Evolutionary conservation across 2,888 invertebrate species (phyloP).

Genomic region (Ophion ventricosus): DNA sequence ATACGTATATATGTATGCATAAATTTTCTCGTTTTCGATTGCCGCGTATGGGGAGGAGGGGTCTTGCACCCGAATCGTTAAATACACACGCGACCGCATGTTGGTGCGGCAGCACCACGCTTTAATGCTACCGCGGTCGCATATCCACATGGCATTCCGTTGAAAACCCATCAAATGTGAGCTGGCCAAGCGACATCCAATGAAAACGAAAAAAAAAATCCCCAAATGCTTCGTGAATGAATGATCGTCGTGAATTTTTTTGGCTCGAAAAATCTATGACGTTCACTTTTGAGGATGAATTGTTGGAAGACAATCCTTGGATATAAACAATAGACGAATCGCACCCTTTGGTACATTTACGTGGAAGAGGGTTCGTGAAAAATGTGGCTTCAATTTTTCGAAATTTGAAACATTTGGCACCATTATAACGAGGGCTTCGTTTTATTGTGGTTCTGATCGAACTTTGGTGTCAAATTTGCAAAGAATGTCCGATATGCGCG

Average conservation of each 20-base stretch:
- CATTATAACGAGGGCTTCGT: neutral
- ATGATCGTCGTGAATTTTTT: neutral
- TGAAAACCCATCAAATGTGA: neutral
- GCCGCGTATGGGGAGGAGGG: conserved; percentile 29
- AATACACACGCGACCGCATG: conserved; percentile 69
- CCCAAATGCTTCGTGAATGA: neutral
- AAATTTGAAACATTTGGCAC: neutral
- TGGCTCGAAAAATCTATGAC: neutral
- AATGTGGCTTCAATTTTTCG: neutral
- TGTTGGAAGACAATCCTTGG: neutral
- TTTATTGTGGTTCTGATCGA: neutral
- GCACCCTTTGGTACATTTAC: too few species aligned
- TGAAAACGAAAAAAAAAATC: neutral
- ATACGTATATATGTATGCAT: conserved; percentile 23
- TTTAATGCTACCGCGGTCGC: conserved; percentile 40
- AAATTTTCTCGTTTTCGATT: conserved; percentile 57
- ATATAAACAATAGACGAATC: neutral
- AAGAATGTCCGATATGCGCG: conserved; percentile 1
- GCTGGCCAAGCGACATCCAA: too few species aligned
- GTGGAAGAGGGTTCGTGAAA: too few species aligned
- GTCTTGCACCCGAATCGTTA: conserved; percentile 63
- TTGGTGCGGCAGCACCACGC: conserved; percentile 31
- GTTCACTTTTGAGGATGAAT: neutral
- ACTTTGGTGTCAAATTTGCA: neutral
- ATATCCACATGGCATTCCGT: conserved; percentile 13